phyloP scores from a whole-genome alignment of 2,113 vertebrate genomes.

The Otus sunia region DNA sequence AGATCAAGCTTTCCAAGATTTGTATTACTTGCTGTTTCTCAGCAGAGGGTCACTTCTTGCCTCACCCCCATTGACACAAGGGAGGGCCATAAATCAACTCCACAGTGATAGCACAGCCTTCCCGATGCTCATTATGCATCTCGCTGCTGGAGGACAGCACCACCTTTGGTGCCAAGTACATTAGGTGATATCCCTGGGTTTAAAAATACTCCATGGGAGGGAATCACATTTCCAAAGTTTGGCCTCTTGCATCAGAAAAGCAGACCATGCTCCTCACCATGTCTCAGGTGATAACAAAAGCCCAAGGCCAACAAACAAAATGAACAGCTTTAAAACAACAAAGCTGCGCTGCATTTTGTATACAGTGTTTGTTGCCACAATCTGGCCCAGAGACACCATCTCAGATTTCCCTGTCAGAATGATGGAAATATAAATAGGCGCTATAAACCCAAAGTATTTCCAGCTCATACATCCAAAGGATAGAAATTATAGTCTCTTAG shows the following conservation, averaged over 20 bases:
- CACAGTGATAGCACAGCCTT: not conserved
- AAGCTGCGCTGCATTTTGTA: not conserved
- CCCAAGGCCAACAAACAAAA: slow-evolving; percentile 5
- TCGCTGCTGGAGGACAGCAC: not conserved
- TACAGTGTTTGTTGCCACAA: slow-evolving; percentile 6
- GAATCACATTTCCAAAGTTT: slow-evolving; percentile 24
- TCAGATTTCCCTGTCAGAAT: slow-evolving; percentile 13
- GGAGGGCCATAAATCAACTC: slow-evolving; percentile 7
- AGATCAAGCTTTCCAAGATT: not conserved
- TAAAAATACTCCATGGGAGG: slow-evolving; percentile 35
- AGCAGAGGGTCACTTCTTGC: not conserved
- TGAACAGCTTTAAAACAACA: slow-evolving; percentile 4
- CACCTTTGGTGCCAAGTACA: slow-evolving; percentile 43
- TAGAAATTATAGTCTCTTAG: slow-evolving; percentile 60
- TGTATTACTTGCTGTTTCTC: not conserved
- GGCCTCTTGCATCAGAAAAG: slow-evolving; percentile 32
- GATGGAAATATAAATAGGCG: slow-evolving; percentile 54
- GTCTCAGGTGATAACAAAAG: not conserved
- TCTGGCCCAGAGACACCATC: slow-evolving; percentile 19
- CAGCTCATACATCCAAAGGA: slow-evolving; percentile 36
- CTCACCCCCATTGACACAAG: not conserved
- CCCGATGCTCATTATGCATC: not conserved
- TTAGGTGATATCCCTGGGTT: slow-evolving; percentile 2
- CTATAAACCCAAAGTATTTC: slow-evolving; percentile 54
- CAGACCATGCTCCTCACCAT: not conserved